Base-by-base conservation (phyloP, 2,888 invertebrate species). In the Noctua pronuba region DNA sequence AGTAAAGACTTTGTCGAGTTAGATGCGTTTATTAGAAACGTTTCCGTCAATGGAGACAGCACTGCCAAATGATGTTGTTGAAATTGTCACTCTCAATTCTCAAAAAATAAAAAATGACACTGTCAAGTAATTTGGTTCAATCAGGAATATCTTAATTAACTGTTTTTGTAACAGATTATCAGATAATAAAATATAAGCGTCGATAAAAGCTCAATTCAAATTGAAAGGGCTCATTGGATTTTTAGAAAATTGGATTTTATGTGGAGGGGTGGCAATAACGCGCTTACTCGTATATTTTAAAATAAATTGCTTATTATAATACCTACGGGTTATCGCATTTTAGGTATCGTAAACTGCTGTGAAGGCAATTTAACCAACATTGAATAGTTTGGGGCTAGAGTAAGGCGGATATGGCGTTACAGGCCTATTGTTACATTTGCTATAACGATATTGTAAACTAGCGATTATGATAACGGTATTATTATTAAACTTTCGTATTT, bases 1-100 rank as follows among this genome's bases (percentile, higher is more conserved):
- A 94, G 94, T 95, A 93, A 95, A 94, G 95, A 95, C 95, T 94
- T 96, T 95, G 95, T 95, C 94, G 93, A 93, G 93, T 83, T 88
- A 89, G 89, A 93, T 93, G 94, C 92, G 92, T 94, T 95, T 94
- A 92, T 94, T 89, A 89, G 85, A 91, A 90, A 89, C 86, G 87
- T 83, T 84, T 88, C 76, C 73, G 67, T 83, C 81, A 82, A 76
- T 82, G 75, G 77, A 49, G 77, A 71, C 70, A 66, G 70, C 71
- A 74, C 73, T 84, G 49, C 44, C 28, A 52, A 68, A 70, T 68
- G 11, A 71, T 69, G 65, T 64, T 73, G 70, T 71, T 72, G 13
- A 73, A 70, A 66, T 58, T 46, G 16, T 28, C 49, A 64, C 41
- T 62, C 11, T 0, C 2, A 52, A 46, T 65, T 4, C 55, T 10